phyloP scores from a whole-genome alignment of 2,797 vertebrate genomes.

The Cynodonichthys magdalenae region DNA sequence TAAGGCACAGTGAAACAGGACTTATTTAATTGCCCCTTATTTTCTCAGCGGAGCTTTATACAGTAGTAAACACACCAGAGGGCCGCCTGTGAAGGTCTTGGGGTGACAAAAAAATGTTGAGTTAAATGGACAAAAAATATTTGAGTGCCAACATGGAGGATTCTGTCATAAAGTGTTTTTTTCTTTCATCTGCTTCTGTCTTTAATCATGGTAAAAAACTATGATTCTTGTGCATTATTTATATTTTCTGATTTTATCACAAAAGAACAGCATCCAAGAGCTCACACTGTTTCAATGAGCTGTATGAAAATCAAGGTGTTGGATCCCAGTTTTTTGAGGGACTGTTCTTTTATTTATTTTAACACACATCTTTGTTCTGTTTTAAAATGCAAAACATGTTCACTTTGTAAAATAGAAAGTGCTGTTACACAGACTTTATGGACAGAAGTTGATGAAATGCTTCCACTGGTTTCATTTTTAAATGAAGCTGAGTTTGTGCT shows the following conservation, averaged over 20 bases:
- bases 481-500: neutral
- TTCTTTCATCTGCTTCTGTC: neutral
- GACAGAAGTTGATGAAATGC: neutral
- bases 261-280: no score
- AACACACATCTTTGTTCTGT: no score
- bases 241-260: neutral
- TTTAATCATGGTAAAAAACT: neutral
- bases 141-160: neutral
- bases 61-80: neutral
- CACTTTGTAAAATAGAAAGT: neutral
- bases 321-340: no score
- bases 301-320: no score
- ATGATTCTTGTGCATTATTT: neutral
- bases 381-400: no score
- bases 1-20: neutral
- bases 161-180: neutral
- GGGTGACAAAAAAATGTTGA: neutral
- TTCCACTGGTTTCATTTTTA: neutral
- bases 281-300: neutral
- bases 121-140: neutral
- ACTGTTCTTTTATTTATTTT: no score
- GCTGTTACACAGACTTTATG: conserved; percentile 3
- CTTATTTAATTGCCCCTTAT: neutral
- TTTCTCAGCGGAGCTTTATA: neutral
- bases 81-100: neutral